phyloP scores from a whole-genome alignment of 64 coral and sea anemone genomes.

The Porites australiensis region DNA sequence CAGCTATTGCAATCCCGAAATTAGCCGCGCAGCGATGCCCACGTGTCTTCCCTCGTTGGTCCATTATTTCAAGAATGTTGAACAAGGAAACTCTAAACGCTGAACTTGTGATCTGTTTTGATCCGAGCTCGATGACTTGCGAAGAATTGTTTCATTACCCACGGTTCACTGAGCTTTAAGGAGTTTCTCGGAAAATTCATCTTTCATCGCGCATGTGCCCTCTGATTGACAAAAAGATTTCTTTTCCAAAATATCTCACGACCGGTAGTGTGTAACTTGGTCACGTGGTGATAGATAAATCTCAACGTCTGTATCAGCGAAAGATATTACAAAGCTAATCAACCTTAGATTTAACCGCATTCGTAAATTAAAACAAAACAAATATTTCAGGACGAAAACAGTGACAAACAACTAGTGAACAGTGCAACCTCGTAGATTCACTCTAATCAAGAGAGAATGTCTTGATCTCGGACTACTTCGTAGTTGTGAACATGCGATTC shows the following conservation, averaged over 20 bases:
- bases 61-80: slow-evolving; percentile 5
- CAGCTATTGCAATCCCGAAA: slow-evolving; percentile 10
- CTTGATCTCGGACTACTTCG: no score
- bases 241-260: neutral
- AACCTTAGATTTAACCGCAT: no score
- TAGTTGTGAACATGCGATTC: no score
- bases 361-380: neutral
- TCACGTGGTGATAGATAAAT: neutral
- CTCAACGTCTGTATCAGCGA: neutral
- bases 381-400: neutral
- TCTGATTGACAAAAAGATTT: slow-evolving; percentile 43
- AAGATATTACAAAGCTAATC: neutral
- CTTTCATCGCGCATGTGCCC: slow-evolving; percentile 42
- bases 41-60: slow-evolving; percentile 11
- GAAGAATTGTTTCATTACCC: slow-evolving; percentile 13
- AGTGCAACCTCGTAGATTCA: no score
- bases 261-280: neutral
- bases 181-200: slow-evolving; percentile 64
- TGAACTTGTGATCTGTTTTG: neutral
- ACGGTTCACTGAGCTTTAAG: slow-evolving; percentile 69
- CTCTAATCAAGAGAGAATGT: no score
- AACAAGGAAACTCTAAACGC: slow-evolving; percentile 20
- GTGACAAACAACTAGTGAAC: neutral
- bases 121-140: neutral
- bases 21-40: neutral